Percentiles rank a stretch among this genome's conserved stretches.
phyloP scores from a whole-genome alignment of 1,140 invertebrate genomes.

The Halictus rubicundus region DNA sequence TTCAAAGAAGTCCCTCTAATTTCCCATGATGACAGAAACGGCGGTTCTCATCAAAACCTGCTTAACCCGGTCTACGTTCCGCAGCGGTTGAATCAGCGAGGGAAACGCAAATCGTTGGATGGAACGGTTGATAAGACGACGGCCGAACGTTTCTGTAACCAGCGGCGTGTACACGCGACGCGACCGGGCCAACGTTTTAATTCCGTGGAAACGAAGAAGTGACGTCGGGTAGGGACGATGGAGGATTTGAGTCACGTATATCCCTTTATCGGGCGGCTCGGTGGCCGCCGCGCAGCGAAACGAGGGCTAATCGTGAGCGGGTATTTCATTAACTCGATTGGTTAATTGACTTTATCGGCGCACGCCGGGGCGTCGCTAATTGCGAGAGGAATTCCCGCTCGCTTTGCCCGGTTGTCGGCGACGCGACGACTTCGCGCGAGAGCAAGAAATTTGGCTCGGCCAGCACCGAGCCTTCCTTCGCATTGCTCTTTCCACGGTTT shows the following conservation, averaged over 20 bases:
- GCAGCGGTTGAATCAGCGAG: neutral
- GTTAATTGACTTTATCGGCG: conserved; percentile 76
- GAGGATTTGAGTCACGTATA: conserved; percentile 49
- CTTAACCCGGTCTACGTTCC: no score
- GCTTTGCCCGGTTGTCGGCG: conserved; percentile 52
- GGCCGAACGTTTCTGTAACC: neutral
- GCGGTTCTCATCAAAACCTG: no score
- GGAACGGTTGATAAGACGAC: conserved; percentile 13
- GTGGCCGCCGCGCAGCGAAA: conserved; percentile 35
- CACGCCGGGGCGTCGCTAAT: conserved; percentile 61
- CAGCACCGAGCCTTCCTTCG: conserved; percentile 13
- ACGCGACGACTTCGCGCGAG: conserved; percentile 8
- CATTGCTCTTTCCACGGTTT: conserved; percentile 22
- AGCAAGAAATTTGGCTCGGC: conserved; percentile 58
- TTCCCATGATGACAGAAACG: no score
- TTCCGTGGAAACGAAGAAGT: conserved; percentile 32
- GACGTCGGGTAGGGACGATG: conserved; percentile 15
- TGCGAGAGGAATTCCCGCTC: conserved; percentile 69
- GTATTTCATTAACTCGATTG: conserved; percentile 76
- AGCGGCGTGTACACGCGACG: neutral
- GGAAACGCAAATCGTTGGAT: neutral
- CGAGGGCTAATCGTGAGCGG: conserved; percentile 56
- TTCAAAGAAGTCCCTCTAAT: no score
- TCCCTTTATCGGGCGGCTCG: conserved; percentile 14
- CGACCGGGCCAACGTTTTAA: conserved; percentile 20